These are phyloP conservation scores for western clawed frog (Xenopus tropicalis) DNA, from an alignment of 2,113 vertebrate genomes.

Conservation along the genomic window DNA sequence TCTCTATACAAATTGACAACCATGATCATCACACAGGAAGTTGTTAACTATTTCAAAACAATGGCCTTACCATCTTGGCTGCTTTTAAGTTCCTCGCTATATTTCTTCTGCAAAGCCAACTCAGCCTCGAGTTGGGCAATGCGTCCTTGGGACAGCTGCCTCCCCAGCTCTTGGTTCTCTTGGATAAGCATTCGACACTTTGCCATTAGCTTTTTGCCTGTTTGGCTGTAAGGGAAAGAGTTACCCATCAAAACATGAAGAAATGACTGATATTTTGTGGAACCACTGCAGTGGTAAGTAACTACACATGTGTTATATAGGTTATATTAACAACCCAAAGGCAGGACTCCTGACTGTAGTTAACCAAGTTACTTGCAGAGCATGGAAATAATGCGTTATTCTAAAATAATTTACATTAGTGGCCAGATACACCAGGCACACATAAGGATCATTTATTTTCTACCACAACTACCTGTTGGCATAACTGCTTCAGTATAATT, in stretches of 20 bases:
- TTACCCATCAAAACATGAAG: conserved; percentile 91
- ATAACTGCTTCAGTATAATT: too few species aligned
- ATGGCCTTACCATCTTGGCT: conserved; percentile 93
- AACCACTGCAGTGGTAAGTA: not conserved
- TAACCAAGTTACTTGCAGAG: too few species aligned
- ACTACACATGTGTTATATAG: not conserved
- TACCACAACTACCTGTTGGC: too few species aligned
- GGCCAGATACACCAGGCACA: too few species aligned
- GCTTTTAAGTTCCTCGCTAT: conserved; percentile 99
- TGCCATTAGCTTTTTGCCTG: conserved; percentile 99
- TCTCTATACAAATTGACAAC: too few species aligned
- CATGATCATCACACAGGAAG: too few species aligned
- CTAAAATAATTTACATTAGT: too few species aligned
- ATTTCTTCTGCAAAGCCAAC: conserved; percentile 98
- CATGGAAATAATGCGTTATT: too few species aligned
- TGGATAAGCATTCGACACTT: conserved; percentile 99
- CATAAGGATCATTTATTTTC: too few species aligned
- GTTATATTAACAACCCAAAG: conserved; percentile 46
- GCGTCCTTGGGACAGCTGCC: conserved; percentile 97
- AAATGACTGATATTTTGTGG: conserved; percentile 43
- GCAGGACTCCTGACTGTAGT: conserved; percentile 54
- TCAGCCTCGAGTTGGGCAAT: conserved; percentile 98
- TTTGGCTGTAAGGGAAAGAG: conserved; percentile 99
- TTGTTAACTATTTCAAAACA: too few species aligned
- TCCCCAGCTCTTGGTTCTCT: conserved; percentile 98